Evolutionary conservation across 2,797 vertebrate species (phyloP), one percentile per base, ranked within the genome.

Genomic region (Acrossocheilus fasciatus): DNA sequence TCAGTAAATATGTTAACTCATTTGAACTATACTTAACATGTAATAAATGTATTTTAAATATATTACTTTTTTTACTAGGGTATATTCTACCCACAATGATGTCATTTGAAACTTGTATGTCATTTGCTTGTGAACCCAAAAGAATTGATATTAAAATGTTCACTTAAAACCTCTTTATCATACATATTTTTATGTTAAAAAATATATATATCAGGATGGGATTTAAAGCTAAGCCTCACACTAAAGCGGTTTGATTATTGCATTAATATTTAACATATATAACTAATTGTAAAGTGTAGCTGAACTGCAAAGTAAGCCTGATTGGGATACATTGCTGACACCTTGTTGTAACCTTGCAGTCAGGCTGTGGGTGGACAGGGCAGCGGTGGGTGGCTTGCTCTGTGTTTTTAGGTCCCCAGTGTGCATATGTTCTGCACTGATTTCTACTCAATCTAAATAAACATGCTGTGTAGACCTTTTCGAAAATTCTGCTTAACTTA

Each of bases 341-440:
- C 39, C 52, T 83, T 36, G 77, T 66, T 30, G 43, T 70, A 82
- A 81, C 41, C 59, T 26, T 84, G 80, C 43, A 26, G 64, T 86
- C 54, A 84, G 81, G 77, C 47, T 59, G 84, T 86, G 87, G 84
- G 87, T 87, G 87, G 86, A 86, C 77, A 78, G 18, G 45, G 34
- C 68, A 82, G 2, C 4, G 57, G 66, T 64, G 68, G 87, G 78
- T 54, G 84, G 50, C 74, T 86, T 83, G 45, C 81, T 83, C 76
- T 70, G 79, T 69, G 4, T 11, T 85, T 91, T 86, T 84, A 88
- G 78, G 84, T 90, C 89, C 70, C 78, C 59, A 66, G 62, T 26
- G 45, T 87, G 83, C 86, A 87, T 87, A 73, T 20, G 4, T 74
- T 75, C 82, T 88, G 82, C 74, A 86, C 69, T 83, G 79, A 87